Evolutionary conservation across 2,797 vertebrate genomes (phyloP), one percentile per base, ranked within the genome.

Genomic region (Myotis daubentonii): DNA sequence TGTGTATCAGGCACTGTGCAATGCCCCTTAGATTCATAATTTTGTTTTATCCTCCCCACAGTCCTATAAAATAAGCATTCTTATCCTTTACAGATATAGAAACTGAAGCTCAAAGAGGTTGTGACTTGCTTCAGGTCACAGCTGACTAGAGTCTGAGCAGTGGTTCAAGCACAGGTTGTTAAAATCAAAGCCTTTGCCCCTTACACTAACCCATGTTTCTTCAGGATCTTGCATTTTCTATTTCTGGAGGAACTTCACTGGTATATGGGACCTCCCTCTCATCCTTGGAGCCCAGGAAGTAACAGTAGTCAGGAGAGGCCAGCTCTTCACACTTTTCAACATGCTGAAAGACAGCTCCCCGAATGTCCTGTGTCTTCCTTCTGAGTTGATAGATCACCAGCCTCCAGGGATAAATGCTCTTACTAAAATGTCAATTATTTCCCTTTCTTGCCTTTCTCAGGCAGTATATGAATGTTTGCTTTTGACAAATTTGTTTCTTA

Each of bases 401-500:
- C 23, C 71, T 30, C 57, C n/a, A 30, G 25, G 23, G 17, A 49
- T 70, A 62, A 87, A 36, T 65, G 19, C 7, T 95, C n/a, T 87
- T 76, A 60, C 66, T 49, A 94, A 89, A 87, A 66, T 55, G 51
- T 81, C 85, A 74, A 33, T 83, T 4, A 15, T 28, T 5, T 3
- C 6, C 0, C 19, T n/a, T 76, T 60, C 72, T 81, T 33, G 1
- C 41, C 70, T 66, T 79, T 80, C 19, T 12, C 19, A 85, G 13
- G n/a, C 78, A 44, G 25, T 53, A 6, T 65, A 41, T 74, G 76
- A 80, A 2, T 92, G 20, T 78, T 89, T 89, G 57, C 75, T 93
- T 53, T 80, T 82, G 20, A 55, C 17, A 93, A 65, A 70, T 89
- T 84, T 91, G 36, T 89, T 53, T 80, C 25, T 94, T 83, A 76